These are phyloP conservation scores for Watsonalla cultraria DNA, from an alignment of 2,888 invertebrate genomes.

Conservation along the genomic window DNA sequence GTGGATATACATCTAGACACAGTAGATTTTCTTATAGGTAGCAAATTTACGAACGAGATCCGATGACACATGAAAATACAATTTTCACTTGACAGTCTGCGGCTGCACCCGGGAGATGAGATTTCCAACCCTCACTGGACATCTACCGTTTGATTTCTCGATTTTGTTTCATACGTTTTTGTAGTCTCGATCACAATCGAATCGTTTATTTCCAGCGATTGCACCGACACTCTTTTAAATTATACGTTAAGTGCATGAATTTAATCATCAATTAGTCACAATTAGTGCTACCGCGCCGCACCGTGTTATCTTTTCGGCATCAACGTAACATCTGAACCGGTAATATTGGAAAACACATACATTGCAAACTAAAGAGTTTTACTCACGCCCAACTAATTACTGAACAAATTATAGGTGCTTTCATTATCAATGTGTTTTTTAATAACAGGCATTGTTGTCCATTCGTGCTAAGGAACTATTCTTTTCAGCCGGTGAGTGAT, in stretches of 20 bases:
- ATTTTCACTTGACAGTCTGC: constrained; percentile 50
- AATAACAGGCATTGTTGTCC: constrained; percentile 74
- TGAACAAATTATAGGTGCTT: constrained; percentile 62
- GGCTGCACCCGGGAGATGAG: constrained; percentile 42
- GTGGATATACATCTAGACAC: too few species aligned
- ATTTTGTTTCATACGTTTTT: constrained; percentile 3
- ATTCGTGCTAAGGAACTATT: constrained; percentile 74
- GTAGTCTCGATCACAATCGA: constrained; percentile 13
- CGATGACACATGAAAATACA: constrained; percentile 46
- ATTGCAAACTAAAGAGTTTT: constrained; percentile 66
- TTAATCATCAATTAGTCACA: constrained; percentile 59
- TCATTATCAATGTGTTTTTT: constrained; percentile 70
- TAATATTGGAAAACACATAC: constrained; percentile 53
- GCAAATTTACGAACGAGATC: too few species aligned
- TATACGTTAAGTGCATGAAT: constrained; percentile 42
- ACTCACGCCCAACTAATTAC: constrained; percentile 70
- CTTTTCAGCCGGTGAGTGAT: constrained; percentile 69
- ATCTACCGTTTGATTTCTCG: constrained; percentile 17
- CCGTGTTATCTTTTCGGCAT: constrained; percentile 53
- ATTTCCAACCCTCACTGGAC: constrained; percentile 39
- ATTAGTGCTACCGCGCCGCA: constrained; percentile 60
- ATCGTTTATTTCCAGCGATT: constrained; percentile 16
- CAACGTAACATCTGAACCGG: constrained; percentile 50
- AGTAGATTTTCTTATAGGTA: too few species aligned
- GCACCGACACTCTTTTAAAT: constrained; percentile 28